A percentile compares a stretch with the other conserved stretches of the same genome.
Evolutionary conservation across 2,113 vertebrate species (phyloP).

Genomic region (Chunga burmeisteri): DNA sequence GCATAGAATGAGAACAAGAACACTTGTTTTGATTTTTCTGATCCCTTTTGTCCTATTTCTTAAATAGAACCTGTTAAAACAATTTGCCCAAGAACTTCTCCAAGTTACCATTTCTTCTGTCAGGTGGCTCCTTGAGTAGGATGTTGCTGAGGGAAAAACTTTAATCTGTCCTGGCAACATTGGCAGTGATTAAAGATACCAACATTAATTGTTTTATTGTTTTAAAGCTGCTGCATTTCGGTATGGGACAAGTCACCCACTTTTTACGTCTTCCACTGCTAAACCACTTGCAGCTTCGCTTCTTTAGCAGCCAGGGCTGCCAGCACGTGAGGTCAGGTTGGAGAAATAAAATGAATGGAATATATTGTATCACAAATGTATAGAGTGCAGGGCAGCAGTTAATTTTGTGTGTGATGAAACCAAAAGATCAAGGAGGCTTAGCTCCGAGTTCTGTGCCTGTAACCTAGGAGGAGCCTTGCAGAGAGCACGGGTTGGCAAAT

Average conservation of each 20-base stretch:
- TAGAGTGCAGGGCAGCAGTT: background rate
- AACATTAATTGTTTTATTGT: background rate
- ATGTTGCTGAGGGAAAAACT: background rate
- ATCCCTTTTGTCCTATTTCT: conserved; percentile 23
- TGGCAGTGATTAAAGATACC: background rate
- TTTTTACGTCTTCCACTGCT: background rate
- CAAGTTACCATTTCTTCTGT: background rate
- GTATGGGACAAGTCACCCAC: background rate
- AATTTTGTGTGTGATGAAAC: background rate
- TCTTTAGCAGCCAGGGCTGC: background rate
- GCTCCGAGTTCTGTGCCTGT: background rate
- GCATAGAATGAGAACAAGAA: background rate
- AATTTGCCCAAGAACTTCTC: background rate
- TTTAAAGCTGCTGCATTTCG: background rate
- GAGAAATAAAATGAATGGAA: background rate
- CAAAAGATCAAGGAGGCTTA: background rate
- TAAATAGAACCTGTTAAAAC: background rate
- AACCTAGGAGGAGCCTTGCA: background rate
- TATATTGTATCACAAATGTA: background rate
- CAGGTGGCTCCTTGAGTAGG: background rate
- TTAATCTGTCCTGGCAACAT: background rate
- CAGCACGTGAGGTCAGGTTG: background rate
- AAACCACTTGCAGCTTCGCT: background rate
- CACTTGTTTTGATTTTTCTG: background rate
- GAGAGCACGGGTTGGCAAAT: background rate